These are phyloP conservation scores for Lymantria dispar DNA, from an alignment of 2,888 invertebrate genomes.

Conservation along the genomic window DNA sequence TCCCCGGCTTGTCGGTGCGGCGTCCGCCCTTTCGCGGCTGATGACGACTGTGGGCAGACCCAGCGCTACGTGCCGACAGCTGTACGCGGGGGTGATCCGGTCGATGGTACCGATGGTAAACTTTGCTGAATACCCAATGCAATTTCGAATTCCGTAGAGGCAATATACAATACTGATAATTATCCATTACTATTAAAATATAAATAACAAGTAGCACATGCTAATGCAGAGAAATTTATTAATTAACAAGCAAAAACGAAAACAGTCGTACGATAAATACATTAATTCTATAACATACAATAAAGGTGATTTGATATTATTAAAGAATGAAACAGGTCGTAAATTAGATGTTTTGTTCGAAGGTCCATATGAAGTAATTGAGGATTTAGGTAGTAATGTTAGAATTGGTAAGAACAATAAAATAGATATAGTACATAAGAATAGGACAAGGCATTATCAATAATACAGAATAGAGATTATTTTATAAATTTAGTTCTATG, in stretches of 20 bases:
- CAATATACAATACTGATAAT: constrained; percentile 5
- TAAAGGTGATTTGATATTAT: constrained; percentile 3
- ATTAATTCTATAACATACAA: neutral
- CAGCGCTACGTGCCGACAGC: too few relatives aligned
- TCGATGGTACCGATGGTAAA: neutral
- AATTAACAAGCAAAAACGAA: neutral
- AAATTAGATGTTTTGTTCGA: constrained; percentile 6
- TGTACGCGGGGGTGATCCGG: neutral
- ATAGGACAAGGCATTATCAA: neutral
- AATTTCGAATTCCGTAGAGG: neutral
- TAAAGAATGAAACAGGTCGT: constrained; percentile 6
- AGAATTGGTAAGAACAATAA: constrained; percentile 6
- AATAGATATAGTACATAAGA: neutral
- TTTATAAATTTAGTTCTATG: too few relatives aligned
- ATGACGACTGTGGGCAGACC: neutral
- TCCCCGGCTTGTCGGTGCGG: too few relatives aligned
- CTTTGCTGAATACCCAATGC: constrained; percentile 1
- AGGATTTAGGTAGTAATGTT: constrained; percentile 9
- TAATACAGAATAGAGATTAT: too few relatives aligned
- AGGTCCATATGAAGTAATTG: constrained; percentile 6
- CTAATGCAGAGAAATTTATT: constrained; percentile 6
- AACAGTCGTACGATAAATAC: constrained; percentile 1
- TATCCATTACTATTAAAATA: constrained; percentile 8
- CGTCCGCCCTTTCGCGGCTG: constrained; percentile 1
- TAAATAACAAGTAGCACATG: constrained; percentile 4